Percentiles rank a stretch among this genome's conserved stretches.
These are phyloP conservation scores for Pemphredon lugubris DNA, from an alignment of 2,888 invertebrate species.

Conservation along the genomic window DNA sequence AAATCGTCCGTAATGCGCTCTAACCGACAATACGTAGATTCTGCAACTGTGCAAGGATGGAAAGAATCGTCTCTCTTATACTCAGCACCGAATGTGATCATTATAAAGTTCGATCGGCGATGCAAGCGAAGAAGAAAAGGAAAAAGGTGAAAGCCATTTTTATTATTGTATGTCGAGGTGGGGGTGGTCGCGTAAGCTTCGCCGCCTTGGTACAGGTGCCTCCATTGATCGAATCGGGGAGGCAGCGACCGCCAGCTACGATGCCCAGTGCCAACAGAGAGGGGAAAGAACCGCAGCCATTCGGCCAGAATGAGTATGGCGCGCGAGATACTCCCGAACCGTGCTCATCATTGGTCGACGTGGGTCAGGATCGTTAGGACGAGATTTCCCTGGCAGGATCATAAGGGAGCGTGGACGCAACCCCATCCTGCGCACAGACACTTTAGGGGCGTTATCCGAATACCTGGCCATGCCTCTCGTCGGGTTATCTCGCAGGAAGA, in stretches of 20 bases:
- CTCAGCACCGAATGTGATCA: neutral
- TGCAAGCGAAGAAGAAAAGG: neutral
- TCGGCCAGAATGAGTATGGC: slow-evolving; percentile 70
- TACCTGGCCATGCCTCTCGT: slow-evolving; percentile 21
- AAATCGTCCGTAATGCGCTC: no score
- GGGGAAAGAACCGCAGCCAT: slow-evolving; percentile 63
- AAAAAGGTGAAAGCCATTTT: neutral
- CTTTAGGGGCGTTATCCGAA: slow-evolving; percentile 46
- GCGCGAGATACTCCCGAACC: slow-evolving; percentile 62
- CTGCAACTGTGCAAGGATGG: no score
- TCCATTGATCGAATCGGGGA: slow-evolving; percentile 68
- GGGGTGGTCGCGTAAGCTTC: slow-evolving; percentile 44
- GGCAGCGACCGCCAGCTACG: slow-evolving; percentile 58
- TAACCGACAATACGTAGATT: no score
- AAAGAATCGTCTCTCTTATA: no score
- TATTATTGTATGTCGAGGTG: neutral
- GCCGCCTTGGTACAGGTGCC: slow-evolving; percentile 57
- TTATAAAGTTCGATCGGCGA: neutral
- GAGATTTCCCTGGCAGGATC: slow-evolving; percentile 51
- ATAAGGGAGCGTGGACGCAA: slow-evolving; percentile 9
- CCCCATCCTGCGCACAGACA: slow-evolving; percentile 3
- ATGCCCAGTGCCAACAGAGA: slow-evolving; percentile 50
- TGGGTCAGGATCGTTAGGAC: slow-evolving; percentile 47
- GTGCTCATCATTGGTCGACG: slow-evolving; percentile 69
- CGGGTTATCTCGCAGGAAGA: neutral